Base-by-base conservation (phyloP, 2,888 invertebrate species). In the Agonopterix subpropinquella region DNA sequence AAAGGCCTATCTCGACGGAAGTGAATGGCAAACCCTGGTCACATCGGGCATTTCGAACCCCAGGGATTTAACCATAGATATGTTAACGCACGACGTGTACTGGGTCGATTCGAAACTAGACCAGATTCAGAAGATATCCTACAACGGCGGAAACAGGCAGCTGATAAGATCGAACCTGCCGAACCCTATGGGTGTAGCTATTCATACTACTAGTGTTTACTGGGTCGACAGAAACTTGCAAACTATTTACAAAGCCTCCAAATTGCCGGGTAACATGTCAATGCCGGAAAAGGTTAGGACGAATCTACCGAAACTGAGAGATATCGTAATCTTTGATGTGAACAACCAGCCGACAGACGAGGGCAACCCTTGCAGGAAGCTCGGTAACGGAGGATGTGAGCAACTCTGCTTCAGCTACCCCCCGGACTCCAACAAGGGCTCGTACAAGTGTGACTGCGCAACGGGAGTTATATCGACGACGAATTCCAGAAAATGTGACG, bases 61-160 rank as follows among this genome's bases (percentile, higher is more conserved):
- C 0, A 90, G 95, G 52, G 97, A 97, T 75, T 83, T 98, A 36
- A 96, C 97, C 0, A 93, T 99, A 18, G 99, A 99, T 71, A 95
- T 96, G 91, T 81, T 92, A 43, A 98, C 97, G 0, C 96, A 98
- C 68, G 98, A 98, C 72, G 95, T 99, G 0, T 99, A 96, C 77
- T 99, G 99, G 99, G 97, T 98, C 0, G 99, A 99, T 76, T 95
- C 97, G 0, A 94, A 95, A 72, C 88, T 97, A 35, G 99, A 99
- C 71, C 96, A 94, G 64, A 98, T 99, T 50, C 98, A 98, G 73
- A 96, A 95, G 75, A 93, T 97, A n/a, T 93, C 95, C 0, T 96
- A 92, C 74, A 93, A 90, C 36, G 96, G 96, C 1, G 94, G 93
- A 1, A 94, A 93, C 65, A 89, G 95, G 54, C 95, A 95, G 70